Conservation (phyloP, 2,113 vertebrate genomes). For the Eclectus roratus region DNA sequence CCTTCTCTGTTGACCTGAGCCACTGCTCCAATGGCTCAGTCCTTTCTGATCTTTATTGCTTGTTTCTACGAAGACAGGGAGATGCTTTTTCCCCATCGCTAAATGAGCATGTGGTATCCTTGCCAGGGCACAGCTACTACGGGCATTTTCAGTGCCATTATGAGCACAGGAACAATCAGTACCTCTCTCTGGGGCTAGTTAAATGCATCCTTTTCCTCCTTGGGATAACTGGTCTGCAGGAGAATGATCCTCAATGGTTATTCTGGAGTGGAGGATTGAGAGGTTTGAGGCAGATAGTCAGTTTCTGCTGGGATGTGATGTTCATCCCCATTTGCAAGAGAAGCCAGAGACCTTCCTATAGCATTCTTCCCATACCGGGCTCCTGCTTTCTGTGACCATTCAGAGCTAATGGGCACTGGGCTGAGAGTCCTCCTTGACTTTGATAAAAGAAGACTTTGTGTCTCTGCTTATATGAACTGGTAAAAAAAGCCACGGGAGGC, state of each 20-base stretch:
- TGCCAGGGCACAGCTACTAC: accelerated
- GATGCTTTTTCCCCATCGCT: not conserved
- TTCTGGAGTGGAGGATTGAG: not conserved
- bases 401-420: not conserved
- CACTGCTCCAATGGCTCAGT: not conserved
- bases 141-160: not conserved
- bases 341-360: not conserved
- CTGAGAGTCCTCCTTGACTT: not conserved
- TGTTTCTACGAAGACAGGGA: not conserved
- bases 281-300: not conserved
- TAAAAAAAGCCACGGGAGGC: not conserved
- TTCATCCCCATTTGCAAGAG: not conserved
- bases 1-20: not conserved
- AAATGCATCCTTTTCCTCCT: not conserved
- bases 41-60: not conserved
- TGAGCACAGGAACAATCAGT: not conserved
- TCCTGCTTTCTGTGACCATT: not conserved
- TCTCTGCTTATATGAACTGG: not conserved
- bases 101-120: not conserved
- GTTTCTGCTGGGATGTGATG: not conserved
- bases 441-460: not conserved
- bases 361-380: not conserved
- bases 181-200: not conserved
- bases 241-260: not conserved
- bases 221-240: not conserved